Base-by-base conservation (phyloP, 2,113 vertebrate genomes). In the Alouatta palliata region DNA sequence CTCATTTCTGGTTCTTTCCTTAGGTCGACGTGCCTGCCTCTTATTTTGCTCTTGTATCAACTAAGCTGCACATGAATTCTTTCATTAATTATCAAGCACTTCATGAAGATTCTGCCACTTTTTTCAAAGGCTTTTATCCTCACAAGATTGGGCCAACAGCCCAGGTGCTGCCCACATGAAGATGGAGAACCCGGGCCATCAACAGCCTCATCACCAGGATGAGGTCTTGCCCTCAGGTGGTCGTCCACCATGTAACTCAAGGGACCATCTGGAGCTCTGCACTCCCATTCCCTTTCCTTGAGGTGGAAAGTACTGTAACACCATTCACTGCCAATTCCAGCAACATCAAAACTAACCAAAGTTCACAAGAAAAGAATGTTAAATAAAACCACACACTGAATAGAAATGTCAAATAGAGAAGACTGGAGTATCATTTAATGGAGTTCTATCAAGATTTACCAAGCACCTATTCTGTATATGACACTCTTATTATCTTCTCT, bases 11-110 rank as follows among this genome's bases (percentile, higher is more conserved):
- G 19, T 58, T 54, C 40, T 66, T 84, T 68, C 35, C 30, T 54
- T 9, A 9, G 23, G 6, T n/a, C 13, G 40, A 8, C 25, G 7
- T 8, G 1, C 8, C 14, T 10, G 16, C 32, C 14, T 21, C 6
- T 40, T 4, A 4, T 40, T 80, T 61, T 19, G 2, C 47, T 4
- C 20, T 76, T 32, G 7, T 17, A 12, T 32, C 47, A 52, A 21
- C 25, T 3, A 56, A 83, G 27, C 20, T 21, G 25, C 19, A 40
- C 23, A 30, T 1, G 14, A 25, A 14, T 45, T 56, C 54, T 49
- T 23, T 88, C 19, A 14, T 27, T 70, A 23, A 3, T 27, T 19
- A 11, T 17, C 49, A 75, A 49, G 27, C 23, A 70, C 45, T 23
- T 27, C 82, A 21, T 8, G 12, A 52, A 35, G 27, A 58, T 23